Base-by-base conservation (phyloP, 2,113 vertebrate genomes). In the Dasyurus viverrinus region DNA sequence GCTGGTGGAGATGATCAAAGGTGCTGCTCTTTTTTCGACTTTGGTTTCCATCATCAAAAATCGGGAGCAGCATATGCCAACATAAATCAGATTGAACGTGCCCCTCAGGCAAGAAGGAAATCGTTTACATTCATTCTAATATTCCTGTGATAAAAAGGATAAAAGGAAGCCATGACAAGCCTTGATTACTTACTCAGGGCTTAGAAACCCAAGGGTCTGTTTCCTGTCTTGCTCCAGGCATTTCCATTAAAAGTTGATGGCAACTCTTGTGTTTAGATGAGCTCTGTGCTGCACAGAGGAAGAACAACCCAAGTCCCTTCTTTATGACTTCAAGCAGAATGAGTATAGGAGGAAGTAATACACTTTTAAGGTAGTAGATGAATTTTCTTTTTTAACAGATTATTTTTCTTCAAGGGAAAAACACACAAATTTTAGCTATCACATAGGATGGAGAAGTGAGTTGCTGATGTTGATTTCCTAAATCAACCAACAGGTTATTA, bases 401-500 rank as follows among this genome's bases (percentile, higher is more conserved):
- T 95, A 93, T 97, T 97, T 97, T 94, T 91, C 60, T 98, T 97
- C 60, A 90, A 90, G 92, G 93, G 89, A 96, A 97, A 97, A 97
- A 60, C 92, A 95, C 94, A 0, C 93, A 68, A 96, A 96, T 92
- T 92, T 93, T 92, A 92, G 96, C 96, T 93, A 95, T 94, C 68
- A 91, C 97, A 98, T 95, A 98, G 98, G 90, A 90, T 0, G 1
- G 92, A 95, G 97, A 96, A 97, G 98, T 98, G 97, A 97, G 96
- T 95, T 98, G 95, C 90, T 94, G 97, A 96, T 96, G 94, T 93
- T 96, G 97, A 92, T 48, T 93, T 95, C 93, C 92, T 96, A 14
- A 8, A 76, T 54, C 48, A 96, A 91, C 36, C 1, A 55, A 53
- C 92, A 89, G 89, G 47, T 42, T 84, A 84, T 84, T 84, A 42